phyloP scores from a whole-genome alignment of 1,140 invertebrate genomes.

The Rhyacophila brunnea region DNA sequence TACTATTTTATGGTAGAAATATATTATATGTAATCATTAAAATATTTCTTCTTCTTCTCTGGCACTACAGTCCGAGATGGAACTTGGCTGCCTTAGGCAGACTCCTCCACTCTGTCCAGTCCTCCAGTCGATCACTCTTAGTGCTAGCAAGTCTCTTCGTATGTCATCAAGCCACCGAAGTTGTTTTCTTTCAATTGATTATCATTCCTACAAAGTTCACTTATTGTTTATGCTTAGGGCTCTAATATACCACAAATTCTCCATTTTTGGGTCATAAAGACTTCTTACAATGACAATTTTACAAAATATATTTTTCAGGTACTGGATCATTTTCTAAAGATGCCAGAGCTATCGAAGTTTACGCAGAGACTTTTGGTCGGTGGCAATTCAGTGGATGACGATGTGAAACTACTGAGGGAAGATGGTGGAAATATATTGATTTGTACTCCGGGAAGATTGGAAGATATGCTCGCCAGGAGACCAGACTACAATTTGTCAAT shows the following conservation, averaged over 20 bases:
- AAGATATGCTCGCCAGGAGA: slow-evolving; percentile 76
- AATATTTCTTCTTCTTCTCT: no score
- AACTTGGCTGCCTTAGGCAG: no score
- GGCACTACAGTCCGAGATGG: no score
- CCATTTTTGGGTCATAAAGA: neutral
- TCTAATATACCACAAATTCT: neutral
- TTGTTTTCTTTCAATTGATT: no score
- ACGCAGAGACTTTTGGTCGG: slow-evolving; percentile 75
- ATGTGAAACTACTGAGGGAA: slow-evolving; percentile 66
- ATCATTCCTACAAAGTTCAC: no score
- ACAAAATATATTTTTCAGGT: slow-evolving; percentile 45
- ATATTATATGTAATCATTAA: no score
- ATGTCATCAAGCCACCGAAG: no score
- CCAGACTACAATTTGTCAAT: slow-evolving; percentile 62
- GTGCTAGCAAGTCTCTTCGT: no score
- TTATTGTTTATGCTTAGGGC: neutral
- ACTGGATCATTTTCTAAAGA: slow-evolving; percentile 52
- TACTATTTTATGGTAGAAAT: no score
- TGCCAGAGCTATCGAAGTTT: slow-evolving; percentile 42
- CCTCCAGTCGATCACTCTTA: no score
- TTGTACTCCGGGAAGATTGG: slow-evolving; percentile 89
- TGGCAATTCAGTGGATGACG: slow-evolving; percentile 72
- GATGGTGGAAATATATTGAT: slow-evolving; percentile 85
- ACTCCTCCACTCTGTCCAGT: no score
- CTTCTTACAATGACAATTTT: no score